Conservation (phyloP, 2,888 invertebrate genomes). For the Tiliacea aurago region DNA sequence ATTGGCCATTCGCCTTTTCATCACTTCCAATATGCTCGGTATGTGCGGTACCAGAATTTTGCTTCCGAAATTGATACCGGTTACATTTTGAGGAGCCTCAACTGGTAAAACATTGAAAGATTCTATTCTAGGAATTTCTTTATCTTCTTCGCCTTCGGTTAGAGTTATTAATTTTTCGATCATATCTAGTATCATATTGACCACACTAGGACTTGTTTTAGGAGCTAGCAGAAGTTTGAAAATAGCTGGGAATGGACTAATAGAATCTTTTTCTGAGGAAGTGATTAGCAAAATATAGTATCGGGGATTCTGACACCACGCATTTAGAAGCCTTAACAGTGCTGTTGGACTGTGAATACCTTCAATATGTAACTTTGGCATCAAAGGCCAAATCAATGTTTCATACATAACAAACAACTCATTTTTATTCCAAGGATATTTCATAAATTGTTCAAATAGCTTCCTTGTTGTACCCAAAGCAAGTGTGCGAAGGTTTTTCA, state of each 20-base stretch:
- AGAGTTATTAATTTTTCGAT: conserved; percentile 93
- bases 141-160: conserved; percentile 90
- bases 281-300: conserved; percentile 94
- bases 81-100: conserved; percentile 67
- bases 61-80: conserved; percentile 93
- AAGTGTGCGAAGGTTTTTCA: conserved; percentile 92
- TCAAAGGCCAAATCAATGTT: conserved; percentile 95
- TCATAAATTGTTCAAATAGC: conserved; percentile 95
- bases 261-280: conserved; percentile 82
- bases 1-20: conserved; percentile 92
- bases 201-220: conserved; percentile 92
- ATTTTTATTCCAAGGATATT: conserved; percentile 92
- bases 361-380: conserved; percentile 94
- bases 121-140: conserved; percentile 81
- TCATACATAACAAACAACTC: conserved; percentile 94
- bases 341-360: conserved; percentile 96
- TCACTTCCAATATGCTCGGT: conserved; percentile 92
- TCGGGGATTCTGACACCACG: conserved; percentile 95
- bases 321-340: conserved; percentile 94
- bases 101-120: conserved; percentile 80
- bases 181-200: conserved; percentile 93
- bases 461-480: conserved; percentile 92
- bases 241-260: conserved; percentile 92
- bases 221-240: conserved; percentile 93
- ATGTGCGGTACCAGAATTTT: conserved; percentile 94